phyloP scores from a whole-genome alignment of 23 tunicate species.

The Trididemnum miniatum region DNA sequence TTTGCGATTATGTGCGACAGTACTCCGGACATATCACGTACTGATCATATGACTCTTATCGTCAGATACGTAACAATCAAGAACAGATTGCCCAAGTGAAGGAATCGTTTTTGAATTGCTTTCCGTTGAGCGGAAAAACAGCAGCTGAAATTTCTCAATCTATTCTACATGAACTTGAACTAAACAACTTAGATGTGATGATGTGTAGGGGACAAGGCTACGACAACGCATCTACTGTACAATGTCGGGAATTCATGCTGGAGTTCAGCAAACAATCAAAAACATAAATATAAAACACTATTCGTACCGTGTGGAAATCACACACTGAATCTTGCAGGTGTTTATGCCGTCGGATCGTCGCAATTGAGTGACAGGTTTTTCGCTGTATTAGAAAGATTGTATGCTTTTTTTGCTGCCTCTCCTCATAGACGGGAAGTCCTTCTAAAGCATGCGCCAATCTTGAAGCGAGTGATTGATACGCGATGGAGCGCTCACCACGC shows the following conservation, averaged over 20 bases:
- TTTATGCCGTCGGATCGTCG: conserved; percentile 64
- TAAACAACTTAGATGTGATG: conserved; percentile 52
- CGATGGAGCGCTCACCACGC: conserved; percentile 69
- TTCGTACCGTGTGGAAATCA: conserved; percentile 49
- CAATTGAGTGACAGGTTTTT: conserved; percentile 64
- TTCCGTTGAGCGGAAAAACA: conserved; percentile 47
- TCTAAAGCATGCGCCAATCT: conserved; percentile 58
- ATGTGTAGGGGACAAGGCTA: conserved; percentile 67
- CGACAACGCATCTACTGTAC: conserved; percentile 66
- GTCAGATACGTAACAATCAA: conserved; percentile 47
- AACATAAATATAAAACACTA: conserved; percentile 58
- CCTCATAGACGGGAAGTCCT: conserved; percentile 58
- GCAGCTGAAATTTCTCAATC: conserved; percentile 48
- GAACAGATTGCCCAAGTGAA: conserved; percentile 29
- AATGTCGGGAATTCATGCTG: conserved; percentile 54
- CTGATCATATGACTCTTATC: conserved; percentile 56
- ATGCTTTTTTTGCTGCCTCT: conserved; percentile 53
- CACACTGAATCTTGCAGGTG: conserved; percentile 53
- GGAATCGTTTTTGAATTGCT: conserved; percentile 43
- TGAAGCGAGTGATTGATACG: conserved; percentile 56
- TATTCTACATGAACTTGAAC: conserved; percentile 55
- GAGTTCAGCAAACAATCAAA: conserved; percentile 55
- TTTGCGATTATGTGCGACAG: conserved; percentile 63
- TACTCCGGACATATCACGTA: conserved; percentile 59
- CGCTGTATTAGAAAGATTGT: conserved; percentile 62